These are phyloP conservation scores for Muscicapa adusta DNA, from an alignment of 2,113 vertebrate species.

Conservation along the genomic window DNA sequence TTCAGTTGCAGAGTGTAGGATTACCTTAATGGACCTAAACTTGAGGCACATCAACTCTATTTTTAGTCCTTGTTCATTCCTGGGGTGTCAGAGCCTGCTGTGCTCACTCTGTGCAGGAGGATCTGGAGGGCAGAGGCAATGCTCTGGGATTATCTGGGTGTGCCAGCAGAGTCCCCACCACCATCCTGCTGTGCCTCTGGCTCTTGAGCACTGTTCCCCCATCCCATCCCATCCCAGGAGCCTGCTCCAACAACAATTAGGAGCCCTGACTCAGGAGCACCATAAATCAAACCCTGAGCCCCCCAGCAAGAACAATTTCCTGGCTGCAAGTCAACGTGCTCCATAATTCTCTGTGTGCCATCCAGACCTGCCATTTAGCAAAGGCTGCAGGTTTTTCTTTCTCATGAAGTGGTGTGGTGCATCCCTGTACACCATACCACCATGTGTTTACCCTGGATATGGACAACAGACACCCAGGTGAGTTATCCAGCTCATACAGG, in stretches of 20 bases:
- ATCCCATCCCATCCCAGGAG: not conserved
- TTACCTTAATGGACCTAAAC: slow-evolving; percentile 52
- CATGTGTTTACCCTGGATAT: not conserved
- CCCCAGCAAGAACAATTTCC: slow-evolving; percentile 15
- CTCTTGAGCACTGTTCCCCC: not conserved
- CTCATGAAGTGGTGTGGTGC: not conserved
- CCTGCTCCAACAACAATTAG: not conserved
- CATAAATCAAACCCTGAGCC: slow-evolving; percentile 36
- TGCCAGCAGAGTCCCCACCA: not conserved
- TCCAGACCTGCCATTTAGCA: not conserved
- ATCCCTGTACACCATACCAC: not conserved
- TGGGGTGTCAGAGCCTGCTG: rapidly evolving
- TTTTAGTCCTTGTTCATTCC: not conserved
- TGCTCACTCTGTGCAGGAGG: not conserved
- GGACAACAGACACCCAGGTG: not conserved
- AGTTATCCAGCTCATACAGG: not conserved
- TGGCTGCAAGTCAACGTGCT: not conserved
- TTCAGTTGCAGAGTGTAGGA: slow-evolving; percentile 39
- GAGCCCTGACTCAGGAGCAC: not conserved
- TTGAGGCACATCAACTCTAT: not conserved
- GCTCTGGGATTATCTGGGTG: not conserved
- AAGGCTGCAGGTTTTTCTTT: not conserved
- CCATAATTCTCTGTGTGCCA: not conserved
- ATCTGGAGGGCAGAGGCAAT: not conserved
- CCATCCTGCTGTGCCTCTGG: not conserved